Conservation (phyloP, 2,888 invertebrate genomes). For the Epsilonema sp. region DNA sequence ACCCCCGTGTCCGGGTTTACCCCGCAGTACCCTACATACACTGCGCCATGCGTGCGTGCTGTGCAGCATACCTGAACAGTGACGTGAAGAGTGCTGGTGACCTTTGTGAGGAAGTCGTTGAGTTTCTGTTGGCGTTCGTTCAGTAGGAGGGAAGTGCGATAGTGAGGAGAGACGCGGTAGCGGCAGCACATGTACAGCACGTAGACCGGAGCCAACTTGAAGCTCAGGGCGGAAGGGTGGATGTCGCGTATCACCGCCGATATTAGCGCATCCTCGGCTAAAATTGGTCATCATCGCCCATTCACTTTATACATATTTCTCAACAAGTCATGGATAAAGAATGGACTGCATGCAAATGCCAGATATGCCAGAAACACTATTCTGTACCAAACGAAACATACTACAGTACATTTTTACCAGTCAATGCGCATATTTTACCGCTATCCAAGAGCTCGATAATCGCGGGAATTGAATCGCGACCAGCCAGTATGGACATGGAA, state of each 20-base stretch:
- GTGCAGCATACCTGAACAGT: conserved; percentile 55
- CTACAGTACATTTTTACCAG: neutral
- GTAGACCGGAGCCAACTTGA: conserved; percentile 89
- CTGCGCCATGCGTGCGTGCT: no score
- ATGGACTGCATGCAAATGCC: neutral
- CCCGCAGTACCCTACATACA: no score
- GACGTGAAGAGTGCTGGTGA: conserved; percentile 62
- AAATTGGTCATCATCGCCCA: no score
- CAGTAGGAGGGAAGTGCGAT: conserved; percentile 72
- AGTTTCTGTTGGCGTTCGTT: conserved; percentile 74
- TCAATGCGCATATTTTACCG: conserved; percentile 24
- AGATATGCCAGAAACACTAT: neutral
- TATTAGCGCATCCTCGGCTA: conserved; percentile 66
- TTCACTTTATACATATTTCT: conserved; percentile 4
- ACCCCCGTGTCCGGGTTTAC: no score
- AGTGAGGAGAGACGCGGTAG: conserved; percentile 79
- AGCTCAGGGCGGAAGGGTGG: conserved; percentile 39
- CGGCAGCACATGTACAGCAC: conserved; percentile 80
- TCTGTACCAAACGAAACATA: neutral
- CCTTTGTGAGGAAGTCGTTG: conserved; percentile 68
- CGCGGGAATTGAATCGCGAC: conserved; percentile 53
- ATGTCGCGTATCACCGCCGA: conserved; percentile 65
- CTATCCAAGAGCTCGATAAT: conserved; percentile 84
- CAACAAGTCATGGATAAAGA: neutral
- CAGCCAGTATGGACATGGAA: neutral